These are phyloP conservation scores for Hetaerina titia DNA, from an alignment of 2,888 invertebrate genomes.

Conservation along the genomic window DNA sequence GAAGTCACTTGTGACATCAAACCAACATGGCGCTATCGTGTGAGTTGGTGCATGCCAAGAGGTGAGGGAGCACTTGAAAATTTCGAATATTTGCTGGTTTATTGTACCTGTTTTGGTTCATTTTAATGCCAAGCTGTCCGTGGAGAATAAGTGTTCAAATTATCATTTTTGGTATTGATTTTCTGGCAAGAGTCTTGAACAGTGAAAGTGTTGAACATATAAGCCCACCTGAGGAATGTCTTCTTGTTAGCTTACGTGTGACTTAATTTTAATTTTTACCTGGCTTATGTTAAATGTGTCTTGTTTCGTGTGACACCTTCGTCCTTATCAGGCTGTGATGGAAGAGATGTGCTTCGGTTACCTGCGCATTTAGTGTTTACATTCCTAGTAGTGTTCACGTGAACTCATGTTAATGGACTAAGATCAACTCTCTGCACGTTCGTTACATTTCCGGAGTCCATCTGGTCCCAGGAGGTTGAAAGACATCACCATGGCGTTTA, in stretches of 20 bases:
- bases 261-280: slow-evolving; percentile 76
- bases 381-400: slow-evolving; percentile 25
- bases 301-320: slow-evolving; percentile 21
- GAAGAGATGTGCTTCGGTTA: slow-evolving; percentile 39
- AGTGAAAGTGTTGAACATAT: slow-evolving; percentile 66
- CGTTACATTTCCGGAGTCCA: slow-evolving; percentile 22
- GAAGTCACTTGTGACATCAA: slow-evolving; percentile 71
- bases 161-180: slow-evolving; percentile 49
- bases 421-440: neutral
- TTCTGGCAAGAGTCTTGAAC: slow-evolving; percentile 32
- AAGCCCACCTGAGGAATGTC: slow-evolving; percentile 83
- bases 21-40: slow-evolving; percentile 75
- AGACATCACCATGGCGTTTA: slow-evolving; percentile 55
- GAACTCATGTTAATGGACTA: neutral
- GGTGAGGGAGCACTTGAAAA: slow-evolving; percentile 69
- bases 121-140: slow-evolving; percentile 39
- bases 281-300: slow-evolving; percentile 36
- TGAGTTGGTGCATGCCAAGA: slow-evolving; percentile 74
- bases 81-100: neutral
- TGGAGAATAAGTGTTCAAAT: slow-evolving; percentile 17
- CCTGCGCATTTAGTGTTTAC: slow-evolving; percentile 48
- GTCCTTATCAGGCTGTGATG: slow-evolving; percentile 50
- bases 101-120: slow-evolving; percentile 31
- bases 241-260: slow-evolving; percentile 82
- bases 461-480: neutral